phyloP scores from a whole-genome alignment of 2,888 invertebrate genomes.

The Automeris io region DNA sequence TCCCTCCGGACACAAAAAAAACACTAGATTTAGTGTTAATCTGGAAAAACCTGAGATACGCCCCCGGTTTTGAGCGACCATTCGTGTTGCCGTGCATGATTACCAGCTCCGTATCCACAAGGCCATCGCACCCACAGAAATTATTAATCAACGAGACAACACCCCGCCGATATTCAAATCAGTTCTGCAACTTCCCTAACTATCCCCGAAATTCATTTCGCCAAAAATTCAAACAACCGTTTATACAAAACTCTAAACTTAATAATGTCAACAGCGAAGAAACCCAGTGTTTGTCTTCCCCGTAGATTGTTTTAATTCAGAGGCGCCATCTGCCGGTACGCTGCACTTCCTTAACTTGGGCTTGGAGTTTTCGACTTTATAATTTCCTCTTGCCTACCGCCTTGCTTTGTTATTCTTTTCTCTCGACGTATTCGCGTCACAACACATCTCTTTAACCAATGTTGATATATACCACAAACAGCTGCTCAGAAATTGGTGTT shows the following conservation, averaged over 20 bases:
- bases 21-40: too few relatives aligned
- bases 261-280: conserved; percentile 44
- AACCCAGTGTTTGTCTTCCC: conserved; percentile 49
- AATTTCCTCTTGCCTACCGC: conserved; percentile 27
- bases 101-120: too few relatives aligned
- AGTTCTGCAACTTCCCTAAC: background rate
- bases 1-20: too few relatives aligned
- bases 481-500: too few relatives aligned
- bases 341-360: conserved; percentile 41
- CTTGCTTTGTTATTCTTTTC: conserved; percentile 1
- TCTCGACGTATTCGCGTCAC: too few relatives aligned
- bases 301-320: conserved; percentile 33
- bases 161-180: background rate
- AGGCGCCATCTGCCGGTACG: conserved; percentile 42
- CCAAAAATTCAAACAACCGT: conserved; percentile 37
- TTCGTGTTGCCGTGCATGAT: too few relatives aligned
- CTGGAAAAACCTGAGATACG: too few relatives aligned
- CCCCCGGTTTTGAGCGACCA: too few relatives aligned
- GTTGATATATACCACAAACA: too few relatives aligned
- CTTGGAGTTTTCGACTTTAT: conserved; percentile 38
- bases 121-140: too few relatives aligned
- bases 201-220: conserved; percentile 3
- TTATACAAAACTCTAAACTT: conserved; percentile 49
- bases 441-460: too few relatives aligned
- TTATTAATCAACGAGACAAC: too few relatives aligned